Base-by-base conservation (phyloP, 2,113 vertebrate genomes). In the Hypanus sabinus region DNA sequence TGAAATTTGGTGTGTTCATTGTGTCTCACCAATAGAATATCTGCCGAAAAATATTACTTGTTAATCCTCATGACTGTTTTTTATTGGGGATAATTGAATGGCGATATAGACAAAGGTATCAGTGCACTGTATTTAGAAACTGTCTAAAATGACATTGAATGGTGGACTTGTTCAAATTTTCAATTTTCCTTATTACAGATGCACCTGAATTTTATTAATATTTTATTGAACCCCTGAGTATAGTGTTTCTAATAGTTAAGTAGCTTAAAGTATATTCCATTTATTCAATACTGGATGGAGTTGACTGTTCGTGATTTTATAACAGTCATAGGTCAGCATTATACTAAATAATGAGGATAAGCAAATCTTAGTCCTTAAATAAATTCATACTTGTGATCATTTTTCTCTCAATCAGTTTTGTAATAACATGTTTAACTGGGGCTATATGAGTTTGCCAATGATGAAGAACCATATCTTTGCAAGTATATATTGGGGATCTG, bases 261-360 rank as follows among this genome's bases (percentile, higher is more conserved):
- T 24, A 55, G 18, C 71, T 22, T 93, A 24, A 73, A 73, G 73
- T 55, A 38, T 38, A 55, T 73, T 73, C 22, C 38, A 73, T 55
- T 93, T 93, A 93, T 73, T 73, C 91, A 93, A 46, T 38, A 93
- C 70, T 93, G 94, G 96, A 97, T 97, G 97, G 97, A 97, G 97
- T 97, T 97, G 97, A 94, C 97, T 97, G 96, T 33, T 95, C 96
- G 97, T 97, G 96, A 36, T 95, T 95, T 93, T 94, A 95, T 95
- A 73, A 95, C 94, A 73, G 91, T 46, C 68, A 93, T 9, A 55
- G 20, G 14, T 93, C 38, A 14, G 12, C 70, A 93, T 93, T 75
- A 46, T 36, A 3, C 68, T 73, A 46, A 30, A 30, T 73, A 12
- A 22, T 73, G 70, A 93, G 71, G 27, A 16, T 93, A 27, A 73